Percentiles rank a stretch among this genome's conserved stretches.
Evolutionary conservation across 2,888 invertebrate species (phyloP).

Genomic region (Perizoma affinitatum): DNA sequence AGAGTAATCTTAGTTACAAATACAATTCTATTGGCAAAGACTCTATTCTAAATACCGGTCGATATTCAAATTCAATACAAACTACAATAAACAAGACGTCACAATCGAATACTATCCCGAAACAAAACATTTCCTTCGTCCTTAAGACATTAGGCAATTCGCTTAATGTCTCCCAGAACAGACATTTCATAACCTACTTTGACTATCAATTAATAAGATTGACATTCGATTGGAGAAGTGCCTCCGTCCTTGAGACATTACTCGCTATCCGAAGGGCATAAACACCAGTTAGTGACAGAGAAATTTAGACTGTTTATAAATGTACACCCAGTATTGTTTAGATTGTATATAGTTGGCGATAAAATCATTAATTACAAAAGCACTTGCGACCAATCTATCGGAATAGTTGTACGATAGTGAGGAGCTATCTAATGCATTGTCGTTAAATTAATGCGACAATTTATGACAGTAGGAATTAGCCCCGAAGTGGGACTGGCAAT

Average conservation of each 20-base stretch:
- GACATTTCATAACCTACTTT: constrained; percentile 41
- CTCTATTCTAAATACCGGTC: constrained; percentile 15
- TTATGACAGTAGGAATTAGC: constrained; percentile 79
- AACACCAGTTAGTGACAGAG: constrained; percentile 7
- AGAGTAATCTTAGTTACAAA: too few relatives aligned
- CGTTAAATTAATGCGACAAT: constrained; percentile 83
- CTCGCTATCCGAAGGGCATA: constrained; percentile 17
- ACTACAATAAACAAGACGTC: constrained; percentile 39
- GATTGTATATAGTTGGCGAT: constrained; percentile 20
- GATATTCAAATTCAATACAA: constrained; percentile 41
- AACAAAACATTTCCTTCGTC: constrained; percentile 36
- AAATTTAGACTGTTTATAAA: constrained; percentile 1
- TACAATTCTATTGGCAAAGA: constrained; percentile 3
- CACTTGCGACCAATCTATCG: constrained; percentile 46
- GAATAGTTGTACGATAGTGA: constrained; percentile 65
- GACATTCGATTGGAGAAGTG: constrained; percentile 38
- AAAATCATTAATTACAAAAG: constrained; percentile 37
- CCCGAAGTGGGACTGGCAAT: constrained; percentile 52
- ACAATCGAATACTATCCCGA: constrained; percentile 51
- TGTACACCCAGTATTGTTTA: constrained; percentile 3
- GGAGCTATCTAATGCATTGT: constrained; percentile 71
- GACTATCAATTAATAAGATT: constrained; percentile 60
- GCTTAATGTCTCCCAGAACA: constrained; percentile 67
- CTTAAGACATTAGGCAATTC: constrained; percentile 72
- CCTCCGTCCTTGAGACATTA: constrained; percentile 30